These are phyloP conservation scores for Lagenorhynchus albirostris DNA, from an alignment of 2,113 vertebrate genomes.

Conservation along the genomic window DNA sequence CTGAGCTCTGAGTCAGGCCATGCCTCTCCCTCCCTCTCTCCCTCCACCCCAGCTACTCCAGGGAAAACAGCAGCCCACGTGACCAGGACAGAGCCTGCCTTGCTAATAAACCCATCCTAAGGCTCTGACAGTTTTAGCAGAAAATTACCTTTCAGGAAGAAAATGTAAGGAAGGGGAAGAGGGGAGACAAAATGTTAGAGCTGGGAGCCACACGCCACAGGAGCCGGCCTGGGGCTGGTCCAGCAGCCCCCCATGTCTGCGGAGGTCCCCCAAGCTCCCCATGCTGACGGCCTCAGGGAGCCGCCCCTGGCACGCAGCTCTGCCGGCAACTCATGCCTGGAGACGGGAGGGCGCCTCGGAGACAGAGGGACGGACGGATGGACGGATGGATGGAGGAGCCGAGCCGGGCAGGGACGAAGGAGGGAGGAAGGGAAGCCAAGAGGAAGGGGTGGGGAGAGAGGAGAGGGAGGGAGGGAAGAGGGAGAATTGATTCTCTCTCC, in stretches of 20 bases:
- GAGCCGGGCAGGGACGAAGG: neutral
- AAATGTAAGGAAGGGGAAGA: neutral
- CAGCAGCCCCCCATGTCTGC: conserved; percentile 1
- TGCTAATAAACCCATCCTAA: conserved; percentile 46
- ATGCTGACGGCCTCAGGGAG: neutral
- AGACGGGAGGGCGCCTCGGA: neutral
- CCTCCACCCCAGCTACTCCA: conserved; percentile 50
- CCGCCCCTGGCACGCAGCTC: neutral
- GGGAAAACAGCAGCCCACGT: conserved; percentile 56
- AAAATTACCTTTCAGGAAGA: conserved; percentile 60
- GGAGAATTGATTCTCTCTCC: conserved; percentile 71
- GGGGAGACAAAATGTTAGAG: neutral
- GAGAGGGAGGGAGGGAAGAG: conserved; percentile 62
- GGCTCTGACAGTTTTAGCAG: neutral
- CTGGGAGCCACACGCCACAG: neutral
- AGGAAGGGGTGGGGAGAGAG: conserved; percentile 58
- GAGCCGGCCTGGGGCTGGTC: neutral
- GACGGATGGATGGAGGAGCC: conserved; percentile 7
- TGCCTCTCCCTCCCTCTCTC: conserved; percentile 16
- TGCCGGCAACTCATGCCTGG: neutral
- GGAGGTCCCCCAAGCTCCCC: neutral
- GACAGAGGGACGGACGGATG: neutral
- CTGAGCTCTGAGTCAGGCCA: neutral
- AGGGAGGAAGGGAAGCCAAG: conserved; percentile 32
- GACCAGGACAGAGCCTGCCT: conserved; percentile 60